Evolutionary conservation across 2,888 invertebrate species (phyloP).

Genomic region (Oasisia sp.): DNA sequence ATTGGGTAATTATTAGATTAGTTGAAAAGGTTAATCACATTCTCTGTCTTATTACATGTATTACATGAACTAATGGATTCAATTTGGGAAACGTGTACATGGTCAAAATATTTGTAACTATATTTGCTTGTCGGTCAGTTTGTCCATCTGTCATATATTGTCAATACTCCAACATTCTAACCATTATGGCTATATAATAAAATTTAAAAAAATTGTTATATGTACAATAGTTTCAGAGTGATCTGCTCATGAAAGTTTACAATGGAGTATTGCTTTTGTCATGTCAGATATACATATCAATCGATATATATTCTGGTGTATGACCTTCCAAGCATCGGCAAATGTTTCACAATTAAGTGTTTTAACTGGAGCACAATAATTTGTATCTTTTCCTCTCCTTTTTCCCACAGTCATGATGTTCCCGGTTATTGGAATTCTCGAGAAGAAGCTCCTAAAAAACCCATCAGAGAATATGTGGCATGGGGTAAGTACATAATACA

Average conservation of each 20-base stretch:
- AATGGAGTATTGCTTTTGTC: neutral
- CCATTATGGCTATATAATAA: neutral
- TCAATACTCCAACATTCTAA: neutral
- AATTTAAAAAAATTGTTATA: neutral
- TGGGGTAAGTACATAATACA: slow-evolving; percentile 62
- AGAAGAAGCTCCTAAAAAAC: slow-evolving; percentile 54
- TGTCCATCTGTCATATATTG: neutral
- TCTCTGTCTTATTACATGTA: no score
- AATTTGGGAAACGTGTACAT: no score
- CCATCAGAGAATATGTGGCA: slow-evolving; percentile 52
- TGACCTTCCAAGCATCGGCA: neutral
- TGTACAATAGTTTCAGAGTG: neutral
- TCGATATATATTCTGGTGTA: neutral
- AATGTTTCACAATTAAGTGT: no score
- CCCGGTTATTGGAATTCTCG: slow-evolving; percentile 62
- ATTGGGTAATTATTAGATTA: no score
- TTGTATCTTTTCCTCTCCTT: neutral
- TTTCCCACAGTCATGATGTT: slow-evolving; percentile 64
- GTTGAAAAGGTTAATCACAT: no score
- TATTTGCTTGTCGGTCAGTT: no score
- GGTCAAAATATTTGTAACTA: no score
- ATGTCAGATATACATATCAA: neutral
- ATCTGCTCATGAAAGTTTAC: neutral
- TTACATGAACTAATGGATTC: no score
- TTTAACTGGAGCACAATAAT: neutral